Percentiles rank a stretch among this genome's conserved stretches.
phyloP scores from a whole-genome alignment of 2,888 invertebrate species.

The Eurytoma californica region DNA sequence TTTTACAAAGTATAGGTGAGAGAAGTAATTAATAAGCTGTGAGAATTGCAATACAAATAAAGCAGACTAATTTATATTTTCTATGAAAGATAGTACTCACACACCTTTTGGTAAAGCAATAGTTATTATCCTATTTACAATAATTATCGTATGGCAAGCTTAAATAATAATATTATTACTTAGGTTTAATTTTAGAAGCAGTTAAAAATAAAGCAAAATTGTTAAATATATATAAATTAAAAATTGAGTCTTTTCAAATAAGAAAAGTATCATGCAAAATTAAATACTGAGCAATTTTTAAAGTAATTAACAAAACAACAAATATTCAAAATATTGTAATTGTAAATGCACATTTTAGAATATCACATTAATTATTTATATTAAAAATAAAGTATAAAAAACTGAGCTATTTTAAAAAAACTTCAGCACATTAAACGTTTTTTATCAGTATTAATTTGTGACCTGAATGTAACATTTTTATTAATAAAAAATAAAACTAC shows the following conservation, averaged over 20 bases:
- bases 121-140: slow-evolving; percentile 42
- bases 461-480: too few relatives aligned
- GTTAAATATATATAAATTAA: neutral
- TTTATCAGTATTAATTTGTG: too few relatives aligned
- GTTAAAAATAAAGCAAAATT: slow-evolving; percentile 19
- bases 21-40: neutral
- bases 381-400: neutral
- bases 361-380: slow-evolving; percentile 28
- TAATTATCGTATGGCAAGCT: slow-evolving; percentile 27
- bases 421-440: too few relatives aligned
- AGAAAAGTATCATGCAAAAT: neutral
- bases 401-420: neutral
- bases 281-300: slow-evolving; percentile 10
- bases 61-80: neutral
- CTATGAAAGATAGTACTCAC: slow-evolving; percentile 37
- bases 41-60: slow-evolving; percentile 3
- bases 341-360: slow-evolving; percentile 11
- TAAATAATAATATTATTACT: slow-evolving; percentile 29
- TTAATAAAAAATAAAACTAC: too few relatives aligned
- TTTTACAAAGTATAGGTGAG: slow-evolving; percentile 6
- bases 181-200: slow-evolving; percentile 22
- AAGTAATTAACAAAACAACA: neutral
- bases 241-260: too few relatives aligned
- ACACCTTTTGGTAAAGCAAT: slow-evolving; percentile 44
- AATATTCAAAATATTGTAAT: slow-evolving; percentile 1